Evolutionary conservation across 2,797 vertebrate species (phyloP), one percentile per base, ranked within the genome.

Genomic region (Chrysocyon brachyurus): DNA sequence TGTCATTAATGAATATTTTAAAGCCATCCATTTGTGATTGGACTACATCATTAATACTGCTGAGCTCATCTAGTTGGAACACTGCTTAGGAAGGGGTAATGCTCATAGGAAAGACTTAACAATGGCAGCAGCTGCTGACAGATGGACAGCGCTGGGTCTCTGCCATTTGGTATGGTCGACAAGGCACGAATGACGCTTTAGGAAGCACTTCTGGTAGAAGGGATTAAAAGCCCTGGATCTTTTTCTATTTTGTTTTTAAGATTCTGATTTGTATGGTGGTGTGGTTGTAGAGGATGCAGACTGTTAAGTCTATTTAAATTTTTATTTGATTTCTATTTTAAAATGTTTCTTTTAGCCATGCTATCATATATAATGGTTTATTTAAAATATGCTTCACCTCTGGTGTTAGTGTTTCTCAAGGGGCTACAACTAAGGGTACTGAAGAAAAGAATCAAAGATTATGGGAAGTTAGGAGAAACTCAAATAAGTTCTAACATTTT

Each of bases 1-100:
- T 81, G 17, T 87, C 19, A 24, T 3, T 88, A 88, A 78, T 63
- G 63, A 64, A 52, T 92, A 95, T 89, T 86, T 94, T 36, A 93
- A 70, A 94, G 15, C 6, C 52, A 33, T 75, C 63, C n/a, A 28
- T 36, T 89, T 91, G 24, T 78, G 49, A 17, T 6, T 52, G 5
- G 17, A 36, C 49, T 87, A 0, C 63, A 10, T 61, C 21, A 81
- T 81, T 77, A 83, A 81, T 94, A 28, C 11, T 77, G 28, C 56
- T 46, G 40, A 66, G 57, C 28, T 91, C 68, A 64, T 68, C 22
- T 72, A 59, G 14, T 40, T 87, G 10, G 17, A 91, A 3, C 24
- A 24, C 3, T 89, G 31, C 31, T 87, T 94, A 54, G 28, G 28
- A 91, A 73, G 12, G 15, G 24, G 2, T 4, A 24, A 2, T 56